phyloP scores from a whole-genome alignment of 2,797 vertebrate species.

The Hypotaenidia okinawae region DNA sequence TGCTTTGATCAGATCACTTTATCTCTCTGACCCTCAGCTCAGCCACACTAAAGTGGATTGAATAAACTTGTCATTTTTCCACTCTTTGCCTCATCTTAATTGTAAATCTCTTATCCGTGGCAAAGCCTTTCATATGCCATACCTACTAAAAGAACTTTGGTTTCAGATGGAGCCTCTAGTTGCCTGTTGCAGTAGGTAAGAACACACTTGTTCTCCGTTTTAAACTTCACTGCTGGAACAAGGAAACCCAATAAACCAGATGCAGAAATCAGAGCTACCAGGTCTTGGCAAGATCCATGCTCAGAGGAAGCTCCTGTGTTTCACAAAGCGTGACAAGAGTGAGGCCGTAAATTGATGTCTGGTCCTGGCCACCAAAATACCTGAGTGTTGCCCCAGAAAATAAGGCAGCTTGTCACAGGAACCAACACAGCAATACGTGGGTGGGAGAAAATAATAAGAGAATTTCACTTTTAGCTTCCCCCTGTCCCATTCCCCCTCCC shows the following conservation, averaged over 20 bases:
- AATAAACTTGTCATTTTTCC: constrained; percentile 10
- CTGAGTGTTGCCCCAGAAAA: neutral
- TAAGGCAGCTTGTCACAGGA: neutral
- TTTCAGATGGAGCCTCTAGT: neutral
- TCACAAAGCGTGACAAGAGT: neutral
- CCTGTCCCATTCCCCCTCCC: too few species aligned
- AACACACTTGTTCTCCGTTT: neutral
- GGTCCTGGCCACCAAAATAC: neutral
- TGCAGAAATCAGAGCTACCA: fast-evolving
- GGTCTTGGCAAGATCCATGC: neutral
- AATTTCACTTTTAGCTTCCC: neutral
- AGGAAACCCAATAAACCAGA: neutral
- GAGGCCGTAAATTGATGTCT: neutral
- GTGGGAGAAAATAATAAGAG: neutral
- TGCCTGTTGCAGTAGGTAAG: neutral
- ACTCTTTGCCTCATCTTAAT: neutral
- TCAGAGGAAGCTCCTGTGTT: neutral
- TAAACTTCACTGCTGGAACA: neutral
- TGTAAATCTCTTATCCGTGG: constrained; percentile 51
- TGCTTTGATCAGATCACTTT: constrained; percentile 40
- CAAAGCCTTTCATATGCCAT: constrained; percentile 21
- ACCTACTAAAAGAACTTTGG: neutral
- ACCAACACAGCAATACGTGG: fast-evolving
- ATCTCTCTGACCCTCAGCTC: constrained; percentile 3
- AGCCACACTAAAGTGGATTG: neutral